These are phyloP conservation scores for Orchestia grillus DNA, from an alignment of 1,140 invertebrate species.

Conservation along the genomic window DNA sequence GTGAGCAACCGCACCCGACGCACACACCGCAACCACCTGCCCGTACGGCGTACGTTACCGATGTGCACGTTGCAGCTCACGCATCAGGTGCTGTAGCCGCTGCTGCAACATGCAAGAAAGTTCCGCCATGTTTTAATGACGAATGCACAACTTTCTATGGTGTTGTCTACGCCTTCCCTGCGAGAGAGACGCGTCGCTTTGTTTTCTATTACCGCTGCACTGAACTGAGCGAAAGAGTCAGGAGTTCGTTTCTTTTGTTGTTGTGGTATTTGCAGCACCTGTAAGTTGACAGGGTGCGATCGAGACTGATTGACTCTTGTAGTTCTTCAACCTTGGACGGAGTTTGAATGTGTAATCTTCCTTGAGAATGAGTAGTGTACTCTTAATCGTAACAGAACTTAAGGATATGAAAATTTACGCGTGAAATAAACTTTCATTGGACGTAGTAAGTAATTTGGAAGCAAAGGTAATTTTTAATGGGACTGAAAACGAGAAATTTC, in stretches of 20 bases:
- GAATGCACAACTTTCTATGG: background rate
- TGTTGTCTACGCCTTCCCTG: background rate
- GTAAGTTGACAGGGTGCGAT: too few species aligned
- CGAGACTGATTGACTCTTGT: too few species aligned
- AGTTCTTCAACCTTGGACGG: background rate
- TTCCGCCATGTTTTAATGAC: background rate
- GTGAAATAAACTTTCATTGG: too few species aligned
- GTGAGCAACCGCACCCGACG: background rate
- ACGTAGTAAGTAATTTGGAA: too few species aligned
- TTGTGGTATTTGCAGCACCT: background rate
- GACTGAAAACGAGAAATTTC: too few species aligned
- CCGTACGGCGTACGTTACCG: background rate
- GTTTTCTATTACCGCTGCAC: background rate
- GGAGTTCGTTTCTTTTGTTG: background rate
- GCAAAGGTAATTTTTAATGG: too few species aligned
- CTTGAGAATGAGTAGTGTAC: background rate
- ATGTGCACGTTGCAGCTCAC: background rate
- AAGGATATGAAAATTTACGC: too few species aligned
- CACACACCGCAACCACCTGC: background rate
- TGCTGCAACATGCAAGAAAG: background rate
- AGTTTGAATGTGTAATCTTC: background rate
- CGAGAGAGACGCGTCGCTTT: background rate
- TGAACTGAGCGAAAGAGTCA: background rate
- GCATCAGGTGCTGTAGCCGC: background rate
- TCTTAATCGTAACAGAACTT: background rate